Evolutionary conservation across 2,113 vertebrate genomes (phyloP).

Genomic region (Rhea pennata): DNA sequence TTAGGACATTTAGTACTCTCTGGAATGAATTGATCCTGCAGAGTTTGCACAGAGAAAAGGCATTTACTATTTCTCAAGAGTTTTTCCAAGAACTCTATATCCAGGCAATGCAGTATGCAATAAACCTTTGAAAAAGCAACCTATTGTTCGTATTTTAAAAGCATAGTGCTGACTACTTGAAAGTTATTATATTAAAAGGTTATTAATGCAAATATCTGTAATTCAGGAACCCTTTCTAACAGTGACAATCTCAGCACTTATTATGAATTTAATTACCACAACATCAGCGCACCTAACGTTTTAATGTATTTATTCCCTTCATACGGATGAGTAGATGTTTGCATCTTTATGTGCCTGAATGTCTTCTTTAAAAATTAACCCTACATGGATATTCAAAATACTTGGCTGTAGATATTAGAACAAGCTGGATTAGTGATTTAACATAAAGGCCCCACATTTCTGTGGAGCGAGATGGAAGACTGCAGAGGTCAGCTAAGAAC

Average conservation of each 20-base stretch:
- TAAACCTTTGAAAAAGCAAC: slow-evolving; percentile 36
- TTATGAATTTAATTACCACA: slow-evolving; percentile 33
- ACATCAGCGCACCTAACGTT: slow-evolving; percentile 25
- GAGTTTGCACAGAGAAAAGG: background rate
- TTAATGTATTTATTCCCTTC: slow-evolving; percentile 39
- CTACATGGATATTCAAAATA: background rate
- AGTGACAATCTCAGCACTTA: background rate
- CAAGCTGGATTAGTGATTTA: background rate
- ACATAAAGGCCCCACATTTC: background rate
- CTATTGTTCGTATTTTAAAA: background rate
- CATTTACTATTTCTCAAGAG: background rate
- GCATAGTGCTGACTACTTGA: background rate
- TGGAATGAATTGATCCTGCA: background rate
- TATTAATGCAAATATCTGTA: slow-evolving; percentile 51
- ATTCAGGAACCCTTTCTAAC: slow-evolving; percentile 27
- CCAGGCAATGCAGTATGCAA: background rate
- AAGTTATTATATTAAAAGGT: slow-evolving; percentile 46
- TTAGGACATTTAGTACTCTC: background rate
- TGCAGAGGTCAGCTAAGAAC: background rate
- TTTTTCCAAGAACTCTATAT: slow-evolving; percentile 15
- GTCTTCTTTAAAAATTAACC: slow-evolving; percentile 27
- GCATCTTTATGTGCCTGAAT: background rate
- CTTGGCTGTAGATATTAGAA: background rate
- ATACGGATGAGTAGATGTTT: slow-evolving; percentile 2
- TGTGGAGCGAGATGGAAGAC: background rate